phyloP scores from a whole-genome alignment of 2,888 invertebrate genomes.

The Perdita meconis region DNA sequence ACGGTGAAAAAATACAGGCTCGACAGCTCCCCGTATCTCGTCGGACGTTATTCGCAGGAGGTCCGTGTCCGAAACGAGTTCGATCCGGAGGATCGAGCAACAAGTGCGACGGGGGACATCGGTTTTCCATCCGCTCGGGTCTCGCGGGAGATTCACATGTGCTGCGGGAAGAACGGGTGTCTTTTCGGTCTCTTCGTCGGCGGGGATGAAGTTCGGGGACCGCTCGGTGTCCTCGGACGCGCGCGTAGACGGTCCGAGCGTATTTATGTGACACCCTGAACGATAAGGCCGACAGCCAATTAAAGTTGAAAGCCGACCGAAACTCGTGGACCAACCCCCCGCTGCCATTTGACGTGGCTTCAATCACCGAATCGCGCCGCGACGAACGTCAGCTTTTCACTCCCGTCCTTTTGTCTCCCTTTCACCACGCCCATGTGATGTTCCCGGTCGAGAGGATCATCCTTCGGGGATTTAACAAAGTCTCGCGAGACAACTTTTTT shows the following conservation, averaged over 20 bases:
- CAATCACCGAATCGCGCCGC: slow-evolving; percentile 44
- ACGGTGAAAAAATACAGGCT: slow-evolving; percentile 13
- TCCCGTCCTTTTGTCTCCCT: slow-evolving; percentile 46
- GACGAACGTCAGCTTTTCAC: slow-evolving; percentile 42
- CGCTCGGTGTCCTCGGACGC: slow-evolving; percentile 21
- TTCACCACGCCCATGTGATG: slow-evolving; percentile 53
- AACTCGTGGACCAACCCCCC: slow-evolving; percentile 65
- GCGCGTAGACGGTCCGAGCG: slow-evolving; percentile 40
- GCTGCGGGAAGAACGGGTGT: slow-evolving; percentile 1
- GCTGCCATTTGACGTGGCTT: slow-evolving; percentile 64
- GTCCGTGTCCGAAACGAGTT: slow-evolving; percentile 1
- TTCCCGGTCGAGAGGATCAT: slow-evolving; percentile 12
- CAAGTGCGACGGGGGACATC: slow-evolving; percentile 36
- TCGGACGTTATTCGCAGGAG: slow-evolving; percentile 22
- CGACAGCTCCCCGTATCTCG: neutral
- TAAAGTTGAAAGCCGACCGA: slow-evolving; percentile 73
- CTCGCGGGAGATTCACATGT: slow-evolving; percentile 48
- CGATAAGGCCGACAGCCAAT: slow-evolving; percentile 74
- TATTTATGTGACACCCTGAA: slow-evolving; percentile 77
- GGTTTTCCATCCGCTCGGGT: slow-evolving; percentile 53
- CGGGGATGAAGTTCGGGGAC: slow-evolving; percentile 27
- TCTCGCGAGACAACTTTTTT: slow-evolving; percentile 4
- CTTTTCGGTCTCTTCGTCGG: neutral
- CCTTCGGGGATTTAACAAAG: slow-evolving; percentile 3
- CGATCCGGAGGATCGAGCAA: neutral